phyloP scores from a whole-genome alignment of 53 echinoderm and acorn worm genomes.

The Luidia sarsii region DNA sequence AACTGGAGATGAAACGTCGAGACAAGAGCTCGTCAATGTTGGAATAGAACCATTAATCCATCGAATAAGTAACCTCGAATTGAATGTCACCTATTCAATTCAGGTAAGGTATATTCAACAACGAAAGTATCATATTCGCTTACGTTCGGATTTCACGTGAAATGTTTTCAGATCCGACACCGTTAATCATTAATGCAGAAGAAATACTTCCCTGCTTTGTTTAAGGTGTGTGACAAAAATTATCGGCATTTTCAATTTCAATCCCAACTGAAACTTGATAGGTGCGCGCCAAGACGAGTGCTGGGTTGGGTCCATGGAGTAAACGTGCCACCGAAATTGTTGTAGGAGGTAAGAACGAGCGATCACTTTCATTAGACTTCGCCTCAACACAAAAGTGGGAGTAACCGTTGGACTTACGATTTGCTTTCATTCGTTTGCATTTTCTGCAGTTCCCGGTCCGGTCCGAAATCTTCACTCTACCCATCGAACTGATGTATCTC shows the following conservation, averaged over 20 bases:
- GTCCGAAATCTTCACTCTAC: not conserved
- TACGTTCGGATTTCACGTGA: not conserved
- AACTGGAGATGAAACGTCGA: not conserved
- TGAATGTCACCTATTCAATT: not conserved
- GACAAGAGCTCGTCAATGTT: too few species aligned
- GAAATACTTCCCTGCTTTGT: too few species aligned
- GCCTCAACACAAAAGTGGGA: too few species aligned
- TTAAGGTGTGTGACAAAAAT: not conserved
- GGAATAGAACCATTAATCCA: not conserved
- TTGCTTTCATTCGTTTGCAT: not conserved
- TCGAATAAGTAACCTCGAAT: not conserved
- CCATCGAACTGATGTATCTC: not conserved
- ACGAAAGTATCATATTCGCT: too few species aligned
- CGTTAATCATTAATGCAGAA: too few species aligned
- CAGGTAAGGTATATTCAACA: too few species aligned
- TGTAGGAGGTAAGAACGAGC: constrained; percentile 3
- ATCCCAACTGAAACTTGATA: not conserved
- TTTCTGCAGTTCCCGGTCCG: constrained; percentile 22
- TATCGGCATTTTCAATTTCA: not conserved
- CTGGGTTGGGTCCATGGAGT: constrained; percentile 13
- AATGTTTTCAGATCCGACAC: too few species aligned
- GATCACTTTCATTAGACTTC: too few species aligned
- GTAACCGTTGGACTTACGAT: too few species aligned
- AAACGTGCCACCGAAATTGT: not conserved
- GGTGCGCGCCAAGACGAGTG: constrained; percentile 7